phyloP scores from a whole-genome alignment of 2,888 invertebrate species.

The Clusia tigrina region DNA sequence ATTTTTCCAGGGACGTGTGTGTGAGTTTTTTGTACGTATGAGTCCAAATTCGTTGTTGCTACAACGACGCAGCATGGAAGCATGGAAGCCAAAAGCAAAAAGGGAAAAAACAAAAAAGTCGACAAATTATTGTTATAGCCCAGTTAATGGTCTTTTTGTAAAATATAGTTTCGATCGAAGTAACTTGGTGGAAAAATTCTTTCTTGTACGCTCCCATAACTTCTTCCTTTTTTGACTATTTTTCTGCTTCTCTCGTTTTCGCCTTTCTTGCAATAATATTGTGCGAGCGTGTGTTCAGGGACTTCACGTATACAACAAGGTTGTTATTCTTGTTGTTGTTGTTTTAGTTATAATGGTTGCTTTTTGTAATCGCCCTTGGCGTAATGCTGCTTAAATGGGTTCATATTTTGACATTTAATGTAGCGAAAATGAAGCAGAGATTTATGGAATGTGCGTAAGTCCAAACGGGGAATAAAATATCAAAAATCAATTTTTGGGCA shows the following conservation, averaged over 20 bases:
- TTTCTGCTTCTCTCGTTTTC: slow-evolving; percentile 31
- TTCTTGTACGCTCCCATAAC: slow-evolving; percentile 32
- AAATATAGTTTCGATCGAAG: slow-evolving; percentile 36
- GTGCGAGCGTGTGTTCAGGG: slow-evolving; percentile 24
- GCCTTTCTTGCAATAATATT: slow-evolving; percentile 48
- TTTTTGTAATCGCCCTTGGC: slow-evolving; percentile 33
- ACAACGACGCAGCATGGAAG: background rate
- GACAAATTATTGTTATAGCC: slow-evolving; percentile 48
- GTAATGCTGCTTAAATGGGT: slow-evolving; percentile 59
- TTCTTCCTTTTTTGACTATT: slow-evolving; percentile 11
- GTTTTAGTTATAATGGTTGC: slow-evolving; percentile 33
- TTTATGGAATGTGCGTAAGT: slow-evolving; percentile 48
- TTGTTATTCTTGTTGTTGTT: slow-evolving; percentile 27
- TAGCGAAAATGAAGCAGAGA: slow-evolving; percentile 61
- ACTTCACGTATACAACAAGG: slow-evolving; percentile 26
- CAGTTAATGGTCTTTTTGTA: slow-evolving; percentile 40
- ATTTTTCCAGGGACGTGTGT: background rate
- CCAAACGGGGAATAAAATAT: slow-evolving; percentile 39
- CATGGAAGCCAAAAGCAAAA: no score
- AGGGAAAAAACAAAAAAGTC: slow-evolving; percentile 32
- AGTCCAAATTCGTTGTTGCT: background rate
- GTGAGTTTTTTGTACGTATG: background rate
- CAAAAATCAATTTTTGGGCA: slow-evolving; percentile 54
- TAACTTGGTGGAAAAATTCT: slow-evolving; percentile 32
- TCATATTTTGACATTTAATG: slow-evolving; percentile 63